A percentile compares a stretch with the other conserved stretches of the same genome.
These are phyloP conservation scores for Drosophila anomalipes DNA, from an alignment of 2,888 invertebrate species.

Conservation along the genomic window DNA sequence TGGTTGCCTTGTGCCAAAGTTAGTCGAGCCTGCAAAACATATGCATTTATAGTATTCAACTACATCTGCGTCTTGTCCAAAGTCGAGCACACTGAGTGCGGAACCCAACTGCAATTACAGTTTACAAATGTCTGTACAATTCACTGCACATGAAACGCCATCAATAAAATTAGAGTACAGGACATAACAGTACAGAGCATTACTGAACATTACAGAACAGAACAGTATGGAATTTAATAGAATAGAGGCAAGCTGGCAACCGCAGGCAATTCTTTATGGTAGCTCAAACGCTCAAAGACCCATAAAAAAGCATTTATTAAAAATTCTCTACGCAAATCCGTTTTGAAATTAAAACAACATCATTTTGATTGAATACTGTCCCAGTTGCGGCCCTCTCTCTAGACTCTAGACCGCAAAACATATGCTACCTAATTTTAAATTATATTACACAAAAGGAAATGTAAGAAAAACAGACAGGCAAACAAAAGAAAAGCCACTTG, in stretches of 20 bases:
- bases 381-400: slow-evolving; percentile 15
- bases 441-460: slow-evolving; percentile 67
- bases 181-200: slow-evolving; percentile 36
- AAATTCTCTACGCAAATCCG: slow-evolving; percentile 81
- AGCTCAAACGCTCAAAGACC: slow-evolving; percentile 22
- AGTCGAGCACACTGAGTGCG: slow-evolving; percentile 34
- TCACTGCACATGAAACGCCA: slow-evolving; percentile 76
- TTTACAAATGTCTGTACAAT: slow-evolving; percentile 70
- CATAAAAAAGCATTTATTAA: slow-evolving; percentile 75
- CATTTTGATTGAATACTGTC: slow-evolving; percentile 79
- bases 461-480: slow-evolving; percentile 18
- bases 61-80: slow-evolving; percentile 50
- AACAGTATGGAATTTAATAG: neutral
- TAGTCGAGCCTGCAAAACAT: slow-evolving; percentile 59
- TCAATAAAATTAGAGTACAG: slow-evolving; percentile 75
- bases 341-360: slow-evolving; percentile 80
- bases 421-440: slow-evolving; percentile 80
- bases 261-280: slow-evolving; percentile 59
- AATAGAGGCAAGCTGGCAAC: slow-evolving; percentile 15
- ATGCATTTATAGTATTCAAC: slow-evolving; percentile 58
- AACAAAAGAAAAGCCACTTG: slow-evolving; percentile 64
- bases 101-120: slow-evolving; percentile 71
- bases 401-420: slow-evolving; percentile 60
- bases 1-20: slow-evolving; percentile 50
- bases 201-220: neutral